Evolutionary conservation across 2,888 invertebrate species (phyloP), one percentile per base, ranked within the genome.

Genomic region (Selenia dentaria): DNA sequence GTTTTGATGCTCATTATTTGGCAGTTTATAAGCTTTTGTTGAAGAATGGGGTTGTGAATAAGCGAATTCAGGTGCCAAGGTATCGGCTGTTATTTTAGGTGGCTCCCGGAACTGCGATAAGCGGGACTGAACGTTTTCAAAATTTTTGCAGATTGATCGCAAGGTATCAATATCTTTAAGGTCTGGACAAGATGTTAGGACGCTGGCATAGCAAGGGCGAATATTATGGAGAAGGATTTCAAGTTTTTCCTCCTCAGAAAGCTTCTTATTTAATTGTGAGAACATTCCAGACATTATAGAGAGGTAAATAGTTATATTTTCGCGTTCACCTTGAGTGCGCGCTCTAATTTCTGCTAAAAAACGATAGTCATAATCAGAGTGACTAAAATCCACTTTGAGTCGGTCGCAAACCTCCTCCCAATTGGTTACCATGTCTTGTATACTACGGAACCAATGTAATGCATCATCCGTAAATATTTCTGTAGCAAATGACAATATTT

Each of bases 201-300:
- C 39, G 9, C 5, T 42, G 0, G 59, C 45, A 22, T 57, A 62
- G 12, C 55, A 59, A 0, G 62, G 62, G 0, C 57, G 40, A 6
- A 62, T 57, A 18, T 59, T 62, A 25, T 59, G 59, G 0, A 60
- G 4, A 0, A 65, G 0, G 1, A 65, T 61, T 3, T 65, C 60
- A 1, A 63, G 12, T 32, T 62, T 54, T 0, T 55, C 56, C 0
- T 47, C 36, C 13, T 65, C 60, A 0, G 40, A 12, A 8, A 52
- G 8, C 0, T 40, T 16, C 22, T 51, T 57, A 1, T 1, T 27
- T 0, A 63, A 28, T 0, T 59, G 48, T 0, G 57, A 53, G 22
- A 63, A 62, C 51, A 59, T 43, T 2, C 54, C 57, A 1, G 41
- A 16, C 60, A 66, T 61, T 1, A 62, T 60, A 0, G 63, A 40